Conservation (phyloP, 92 coral and sea anemone genomes). For the Heliopora coerulea region DNA sequence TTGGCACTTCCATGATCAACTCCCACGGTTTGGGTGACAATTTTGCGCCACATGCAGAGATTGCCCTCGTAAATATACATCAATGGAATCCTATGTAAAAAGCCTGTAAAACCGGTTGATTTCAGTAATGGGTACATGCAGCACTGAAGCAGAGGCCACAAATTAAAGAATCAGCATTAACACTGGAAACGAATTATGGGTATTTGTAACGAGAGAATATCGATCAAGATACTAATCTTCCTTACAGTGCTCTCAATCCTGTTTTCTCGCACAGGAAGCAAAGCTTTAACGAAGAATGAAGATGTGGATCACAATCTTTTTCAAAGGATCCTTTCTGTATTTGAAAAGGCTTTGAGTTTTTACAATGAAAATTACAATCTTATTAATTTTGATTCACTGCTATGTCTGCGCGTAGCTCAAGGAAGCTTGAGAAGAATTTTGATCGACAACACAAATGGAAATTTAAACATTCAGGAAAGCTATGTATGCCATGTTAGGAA, state of each 20-base stretch:
- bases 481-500: constrained; percentile 1
- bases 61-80: too few relatives aligned
- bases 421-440: constrained; percentile 29
- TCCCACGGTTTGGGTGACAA: too few relatives aligned
- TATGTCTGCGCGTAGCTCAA: constrained; percentile 25
- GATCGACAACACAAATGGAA: constrained; percentile 14
- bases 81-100: too few relatives aligned
- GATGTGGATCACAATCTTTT: background rate
- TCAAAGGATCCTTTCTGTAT: constrained; percentile 11
- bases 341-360: constrained; percentile 25
- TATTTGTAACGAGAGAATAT: background rate
- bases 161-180: too few relatives aligned
- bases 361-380: constrained; percentile 8
- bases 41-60: too few relatives aligned
- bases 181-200: too few relatives aligned
- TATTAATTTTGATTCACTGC: constrained; percentile 23
- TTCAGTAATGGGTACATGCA: too few relatives aligned
- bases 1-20: too few relatives aligned
- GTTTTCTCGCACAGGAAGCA: background rate
- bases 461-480: background rate
- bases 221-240: background rate
- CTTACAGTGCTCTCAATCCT: background rate
- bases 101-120: too few relatives aligned
- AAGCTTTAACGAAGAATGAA: background rate
- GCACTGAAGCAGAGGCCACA: too few relatives aligned